phyloP scores from a whole-genome alignment of 2,797 vertebrate genomes.

The Acipenser transmontanus region DNA sequence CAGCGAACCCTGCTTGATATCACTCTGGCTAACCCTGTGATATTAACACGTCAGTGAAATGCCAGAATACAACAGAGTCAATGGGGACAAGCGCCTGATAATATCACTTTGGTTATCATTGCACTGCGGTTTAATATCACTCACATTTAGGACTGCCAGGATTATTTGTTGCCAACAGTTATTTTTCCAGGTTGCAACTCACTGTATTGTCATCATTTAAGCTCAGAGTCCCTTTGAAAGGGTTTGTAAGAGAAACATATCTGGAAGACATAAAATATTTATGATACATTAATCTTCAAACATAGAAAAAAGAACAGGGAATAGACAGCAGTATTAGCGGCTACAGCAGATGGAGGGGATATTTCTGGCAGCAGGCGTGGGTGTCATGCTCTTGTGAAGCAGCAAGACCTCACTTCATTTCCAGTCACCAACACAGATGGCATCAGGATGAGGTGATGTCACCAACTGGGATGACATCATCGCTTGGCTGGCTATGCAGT shows the following conservation, averaged over 20 bases:
- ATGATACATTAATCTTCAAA: neutral
- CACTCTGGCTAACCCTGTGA: too few species aligned
- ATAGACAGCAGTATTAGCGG: neutral
- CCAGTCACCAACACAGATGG: neutral
- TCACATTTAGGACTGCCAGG: too few species aligned
- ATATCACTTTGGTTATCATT: too few species aligned
- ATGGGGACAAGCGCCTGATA: too few species aligned
- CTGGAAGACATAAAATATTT: neutral
- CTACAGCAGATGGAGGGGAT: neutral
- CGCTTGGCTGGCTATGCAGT: neutral
- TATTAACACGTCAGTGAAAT: too few species aligned
- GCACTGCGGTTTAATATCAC: too few species aligned
- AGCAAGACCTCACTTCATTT: neutral
- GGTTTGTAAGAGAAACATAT: neutral
- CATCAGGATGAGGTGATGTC: neutral
- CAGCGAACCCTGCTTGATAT: too few species aligned
- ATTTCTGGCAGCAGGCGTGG: neutral
- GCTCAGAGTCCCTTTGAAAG: neutral
- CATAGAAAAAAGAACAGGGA: neutral
- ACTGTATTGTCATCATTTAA: neutral
- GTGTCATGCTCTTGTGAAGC: neutral
- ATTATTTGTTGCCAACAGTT: too few species aligned
- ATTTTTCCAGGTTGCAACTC: too few species aligned
- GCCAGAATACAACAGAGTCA: too few species aligned
- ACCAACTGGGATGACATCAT: neutral